A percentile compares a stretch with the other conserved stretches of the same genome.
Evolutionary conservation across 2,888 invertebrate genomes (phyloP).

Genomic region (Limnephilus rhombicus): DNA sequence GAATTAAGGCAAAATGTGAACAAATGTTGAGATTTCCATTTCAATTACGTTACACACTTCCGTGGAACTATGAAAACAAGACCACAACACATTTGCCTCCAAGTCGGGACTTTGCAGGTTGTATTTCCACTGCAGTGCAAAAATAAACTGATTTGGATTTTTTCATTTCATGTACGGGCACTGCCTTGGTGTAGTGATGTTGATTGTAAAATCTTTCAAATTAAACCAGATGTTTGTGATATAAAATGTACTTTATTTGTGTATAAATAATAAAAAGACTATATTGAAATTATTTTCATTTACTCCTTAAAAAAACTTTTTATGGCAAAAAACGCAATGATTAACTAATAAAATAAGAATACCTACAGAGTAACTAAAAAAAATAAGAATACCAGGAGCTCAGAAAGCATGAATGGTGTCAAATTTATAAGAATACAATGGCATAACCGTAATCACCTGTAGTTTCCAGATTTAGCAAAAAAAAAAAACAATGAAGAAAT

Average conservation of each 20-base stretch:
- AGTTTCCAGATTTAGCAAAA: no score
- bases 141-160: neutral
- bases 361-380: no score
- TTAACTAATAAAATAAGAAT: no score
- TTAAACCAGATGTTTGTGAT: conserved; percentile 13
- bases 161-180: neutral
- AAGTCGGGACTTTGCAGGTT: neutral
- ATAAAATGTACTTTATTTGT: conserved; percentile 21
- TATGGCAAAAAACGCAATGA: no score
- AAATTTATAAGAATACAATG: no score
- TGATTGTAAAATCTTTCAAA: neutral
- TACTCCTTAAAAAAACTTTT: neutral
- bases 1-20: neutral
- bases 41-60: neutral
- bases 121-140: neutral
- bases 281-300: neutral
- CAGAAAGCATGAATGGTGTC: no score
- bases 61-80: neutral
- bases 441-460: no score
- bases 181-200: neutral
- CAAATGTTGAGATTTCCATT: neutral
- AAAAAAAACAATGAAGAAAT: no score
- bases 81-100: neutral
- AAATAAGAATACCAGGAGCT: no score
- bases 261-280: conserved; percentile 16